Conservation (phyloP, 2,888 invertebrate genomes). For the Bombyx huttoni region DNA sequence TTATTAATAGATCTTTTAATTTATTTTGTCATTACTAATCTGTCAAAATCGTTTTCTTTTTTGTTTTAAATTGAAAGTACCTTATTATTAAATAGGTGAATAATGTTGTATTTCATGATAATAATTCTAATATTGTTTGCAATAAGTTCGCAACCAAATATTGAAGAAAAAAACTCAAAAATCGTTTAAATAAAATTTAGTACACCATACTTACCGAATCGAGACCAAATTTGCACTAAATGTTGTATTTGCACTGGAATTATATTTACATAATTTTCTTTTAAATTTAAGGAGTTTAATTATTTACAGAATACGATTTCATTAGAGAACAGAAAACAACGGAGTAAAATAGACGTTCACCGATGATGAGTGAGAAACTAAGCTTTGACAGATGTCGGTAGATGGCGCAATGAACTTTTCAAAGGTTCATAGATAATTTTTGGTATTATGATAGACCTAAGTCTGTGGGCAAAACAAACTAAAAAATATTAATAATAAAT, state of each 20-base stretch:
- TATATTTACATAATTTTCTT: conserved; percentile 28
- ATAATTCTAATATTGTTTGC: background rate
- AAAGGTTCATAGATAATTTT: conserved; percentile 36
- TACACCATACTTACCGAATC: background rate
- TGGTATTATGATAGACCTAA: conserved; percentile 29
- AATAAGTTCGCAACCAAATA: background rate
- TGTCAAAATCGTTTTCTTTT: no score
- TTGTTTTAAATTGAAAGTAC: no score
- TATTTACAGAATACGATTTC: conserved; percentile 43
- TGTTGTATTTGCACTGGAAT: conserved; percentile 31
- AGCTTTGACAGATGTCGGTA: conserved; percentile 25
- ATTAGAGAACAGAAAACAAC: conserved; percentile 56
- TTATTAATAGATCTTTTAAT: no score
- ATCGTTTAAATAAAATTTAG: conserved; percentile 18
- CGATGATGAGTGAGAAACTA: conserved; percentile 24
- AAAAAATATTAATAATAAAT: background rate
- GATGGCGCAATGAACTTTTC: conserved; percentile 33
- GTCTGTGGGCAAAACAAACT: background rate
- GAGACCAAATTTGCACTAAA: conserved; percentile 3
- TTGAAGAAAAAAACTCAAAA: background rate
- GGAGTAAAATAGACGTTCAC: conserved; percentile 54
- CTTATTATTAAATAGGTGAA: no score
- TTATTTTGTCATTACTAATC: no score
- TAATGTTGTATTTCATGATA: conserved; percentile 7
- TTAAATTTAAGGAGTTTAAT: conserved; percentile 27